Evolutionary conservation across 2,888 invertebrate species (phyloP).

Genomic region (Agonopterix subpropinquella): DNA sequence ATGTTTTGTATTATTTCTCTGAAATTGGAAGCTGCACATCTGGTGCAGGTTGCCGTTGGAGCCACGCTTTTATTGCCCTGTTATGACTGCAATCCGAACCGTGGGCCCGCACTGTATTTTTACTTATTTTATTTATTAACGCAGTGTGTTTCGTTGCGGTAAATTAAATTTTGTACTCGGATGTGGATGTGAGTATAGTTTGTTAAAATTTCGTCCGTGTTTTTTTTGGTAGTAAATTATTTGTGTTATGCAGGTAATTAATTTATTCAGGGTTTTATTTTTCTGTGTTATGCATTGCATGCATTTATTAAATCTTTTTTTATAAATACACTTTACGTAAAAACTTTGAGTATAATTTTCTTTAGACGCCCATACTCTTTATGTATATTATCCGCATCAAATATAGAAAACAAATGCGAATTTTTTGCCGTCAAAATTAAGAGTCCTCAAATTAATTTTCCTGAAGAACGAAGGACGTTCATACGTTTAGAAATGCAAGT

Average conservation of each 20-base stretch:
- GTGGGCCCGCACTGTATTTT: slow-evolving; percentile 34
- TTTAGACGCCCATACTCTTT: no score
- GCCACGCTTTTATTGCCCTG: slow-evolving; percentile 52
- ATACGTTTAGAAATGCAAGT: slow-evolving; percentile 20
- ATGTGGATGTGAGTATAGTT: slow-evolving; percentile 20
- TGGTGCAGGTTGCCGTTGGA: slow-evolving; percentile 40
- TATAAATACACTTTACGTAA: no score
- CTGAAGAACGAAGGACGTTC: neutral
- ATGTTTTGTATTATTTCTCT: slow-evolving; percentile 49
- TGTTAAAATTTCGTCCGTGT: slow-evolving; percentile 17
- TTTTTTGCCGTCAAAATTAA: no score
- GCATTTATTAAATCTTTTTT: no score
- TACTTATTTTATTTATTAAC: slow-evolving; percentile 54
- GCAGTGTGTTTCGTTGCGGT: slow-evolving; percentile 30
- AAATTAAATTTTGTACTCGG: slow-evolving; percentile 40
- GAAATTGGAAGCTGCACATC: slow-evolving; percentile 57
- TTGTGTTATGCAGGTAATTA: no score
- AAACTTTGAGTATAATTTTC: no score
- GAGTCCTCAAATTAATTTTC: no score
- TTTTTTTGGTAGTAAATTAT: no score
- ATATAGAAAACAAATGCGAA: no score
- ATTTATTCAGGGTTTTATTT: no score
- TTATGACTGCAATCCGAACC: slow-evolving; percentile 61
- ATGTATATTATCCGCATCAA: no score
- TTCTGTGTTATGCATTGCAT: no score